Conservation (phyloP, 2,113 vertebrate species). For the Propithecus coquereli region DNA sequence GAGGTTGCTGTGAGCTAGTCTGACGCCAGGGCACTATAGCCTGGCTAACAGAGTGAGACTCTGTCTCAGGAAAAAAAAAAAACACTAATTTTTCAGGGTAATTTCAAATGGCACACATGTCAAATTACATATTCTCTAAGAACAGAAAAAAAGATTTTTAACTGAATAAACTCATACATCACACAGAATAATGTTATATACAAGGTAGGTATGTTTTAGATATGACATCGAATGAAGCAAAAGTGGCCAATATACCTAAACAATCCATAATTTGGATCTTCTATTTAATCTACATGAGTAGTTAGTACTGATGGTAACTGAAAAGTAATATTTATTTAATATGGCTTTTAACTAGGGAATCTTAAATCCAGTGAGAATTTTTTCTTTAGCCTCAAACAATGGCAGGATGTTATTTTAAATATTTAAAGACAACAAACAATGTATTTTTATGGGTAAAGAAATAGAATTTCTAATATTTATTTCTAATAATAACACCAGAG, state of each 20-base stretch:
- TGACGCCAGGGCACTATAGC: too few species aligned
- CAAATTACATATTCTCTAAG: background rate
- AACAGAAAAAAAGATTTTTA: background rate
- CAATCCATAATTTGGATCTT: background rate
- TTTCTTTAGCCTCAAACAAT: conserved; percentile 56
- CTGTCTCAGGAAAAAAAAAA: too few species aligned
- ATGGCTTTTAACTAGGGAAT: conserved; percentile 70
- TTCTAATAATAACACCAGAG: conserved; percentile 4
- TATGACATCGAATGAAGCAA: background rate
- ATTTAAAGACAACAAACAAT: conserved; percentile 34
- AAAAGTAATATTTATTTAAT: conserved; percentile 61
- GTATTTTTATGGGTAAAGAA: conserved; percentile 47
- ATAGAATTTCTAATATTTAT: conserved; percentile 25
- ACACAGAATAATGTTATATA: background rate
- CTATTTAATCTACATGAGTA: background rate
- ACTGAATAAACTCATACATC: background rate
- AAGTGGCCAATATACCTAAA: background rate
- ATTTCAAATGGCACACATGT: background rate
- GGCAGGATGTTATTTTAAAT: conserved; percentile 49
- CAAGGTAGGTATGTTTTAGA: background rate
- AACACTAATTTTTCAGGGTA: background rate
- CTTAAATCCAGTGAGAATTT: conserved; percentile 64
- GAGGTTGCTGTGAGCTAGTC: too few species aligned
- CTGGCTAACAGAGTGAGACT: too few species aligned
- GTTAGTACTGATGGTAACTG: conserved; percentile 20